Evolutionary conservation across 2,797 vertebrate species (phyloP).

Genomic region (Nyctalus aviator): DNA sequence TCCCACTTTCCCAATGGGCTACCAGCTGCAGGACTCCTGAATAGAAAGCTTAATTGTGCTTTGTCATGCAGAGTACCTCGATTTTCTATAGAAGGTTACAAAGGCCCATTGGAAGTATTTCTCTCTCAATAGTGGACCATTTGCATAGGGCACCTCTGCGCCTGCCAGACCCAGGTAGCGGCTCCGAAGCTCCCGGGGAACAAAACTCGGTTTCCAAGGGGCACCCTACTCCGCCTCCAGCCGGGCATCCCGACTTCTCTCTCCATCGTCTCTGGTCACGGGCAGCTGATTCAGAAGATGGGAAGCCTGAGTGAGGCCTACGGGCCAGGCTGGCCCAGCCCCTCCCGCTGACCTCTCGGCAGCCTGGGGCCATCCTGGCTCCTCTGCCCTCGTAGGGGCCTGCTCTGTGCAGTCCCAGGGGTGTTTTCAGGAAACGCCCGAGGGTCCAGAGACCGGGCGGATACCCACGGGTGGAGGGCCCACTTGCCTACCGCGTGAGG

Average conservation of each 20-base stretch:
- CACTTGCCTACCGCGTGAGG: constrained; percentile 38
- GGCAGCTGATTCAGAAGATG: constrained; percentile 13
- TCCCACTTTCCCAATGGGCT: constrained; percentile 92
- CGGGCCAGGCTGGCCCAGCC: neutral
- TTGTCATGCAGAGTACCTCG: constrained; percentile 97
- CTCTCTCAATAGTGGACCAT: constrained; percentile 83
- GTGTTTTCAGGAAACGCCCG: neutral
- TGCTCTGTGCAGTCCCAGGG: neutral
- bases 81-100: constrained; percentile 92
- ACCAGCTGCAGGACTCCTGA: constrained; percentile 96
- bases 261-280: neutral
- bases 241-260: neutral
- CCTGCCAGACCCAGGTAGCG: constrained; percentile 85
- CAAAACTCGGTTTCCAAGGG: constrained; percentile 59
- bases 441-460: neutral
- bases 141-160: constrained; percentile 86
- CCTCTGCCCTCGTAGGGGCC: neutral
- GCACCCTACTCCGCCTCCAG: neutral
- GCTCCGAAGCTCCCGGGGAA: constrained; percentile 12
- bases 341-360: neutral
- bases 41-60: constrained; percentile 97
- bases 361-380: neutral
- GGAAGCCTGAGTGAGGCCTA: neutral
- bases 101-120: constrained; percentile 89
- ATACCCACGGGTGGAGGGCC: neutral